These are phyloP conservation scores for Protophormia terraenovae DNA, from an alignment of 2,888 invertebrate species.

Conservation along the genomic window DNA sequence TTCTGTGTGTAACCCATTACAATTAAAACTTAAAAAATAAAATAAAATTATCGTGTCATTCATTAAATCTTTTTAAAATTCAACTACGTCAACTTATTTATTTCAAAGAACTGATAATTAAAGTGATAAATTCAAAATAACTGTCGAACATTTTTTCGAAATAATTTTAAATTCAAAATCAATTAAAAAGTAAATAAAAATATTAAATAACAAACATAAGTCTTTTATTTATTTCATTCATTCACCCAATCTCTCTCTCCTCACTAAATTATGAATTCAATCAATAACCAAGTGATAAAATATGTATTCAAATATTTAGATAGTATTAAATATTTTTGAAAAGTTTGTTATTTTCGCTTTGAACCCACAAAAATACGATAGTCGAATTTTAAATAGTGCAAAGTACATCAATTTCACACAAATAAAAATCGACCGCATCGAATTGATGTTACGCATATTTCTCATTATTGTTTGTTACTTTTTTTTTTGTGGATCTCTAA, in stretches of 20 bases:
- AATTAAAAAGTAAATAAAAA: background rate
- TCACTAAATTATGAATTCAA: background rate
- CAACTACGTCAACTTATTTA: background rate
- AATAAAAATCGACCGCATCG: background rate
- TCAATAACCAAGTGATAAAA: slow-evolving; percentile 14
- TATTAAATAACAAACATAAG: slow-evolving; percentile 12
- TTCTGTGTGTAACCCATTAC: too few species aligned
- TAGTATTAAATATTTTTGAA: background rate
- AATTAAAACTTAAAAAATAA: background rate
- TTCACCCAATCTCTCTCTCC: slow-evolving; percentile 18
- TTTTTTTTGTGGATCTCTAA: background rate
- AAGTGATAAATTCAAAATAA: too few species aligned
- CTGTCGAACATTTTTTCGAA: too few species aligned
- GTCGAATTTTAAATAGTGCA: background rate
- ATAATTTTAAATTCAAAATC: background rate
- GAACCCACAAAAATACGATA: slow-evolving; percentile 18
- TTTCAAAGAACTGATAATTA: background rate
- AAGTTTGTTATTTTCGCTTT: too few species aligned
- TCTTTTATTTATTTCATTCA: background rate
- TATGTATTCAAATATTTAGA: background rate
- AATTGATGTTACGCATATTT: background rate
- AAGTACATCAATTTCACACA: background rate
- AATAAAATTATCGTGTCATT: background rate
- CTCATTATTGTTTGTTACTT: background rate
- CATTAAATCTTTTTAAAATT: background rate